A percentile compares a stretch with the other conserved stretches of the same genome.
Evolutionary conservation across 2,113 vertebrate species (phyloP).

Genomic region (Cheirogaleus medius): DNA sequence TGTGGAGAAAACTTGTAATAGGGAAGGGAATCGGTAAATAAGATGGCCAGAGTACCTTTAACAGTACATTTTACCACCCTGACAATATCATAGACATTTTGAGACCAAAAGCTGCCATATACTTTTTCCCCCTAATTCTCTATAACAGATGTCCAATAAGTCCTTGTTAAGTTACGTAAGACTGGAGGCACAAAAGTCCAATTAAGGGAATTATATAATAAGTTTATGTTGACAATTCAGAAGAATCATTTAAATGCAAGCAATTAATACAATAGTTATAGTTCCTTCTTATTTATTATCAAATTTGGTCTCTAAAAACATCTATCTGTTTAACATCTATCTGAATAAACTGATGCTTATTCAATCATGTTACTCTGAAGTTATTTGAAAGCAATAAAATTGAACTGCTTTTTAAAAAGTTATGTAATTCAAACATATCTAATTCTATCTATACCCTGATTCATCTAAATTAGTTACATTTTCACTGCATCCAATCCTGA

Average conservation of each 20-base stretch:
- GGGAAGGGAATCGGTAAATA: neutral
- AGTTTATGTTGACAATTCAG: constrained; percentile 29
- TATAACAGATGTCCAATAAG: neutral
- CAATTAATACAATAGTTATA: constrained; percentile 20
- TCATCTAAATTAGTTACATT: constrained; percentile 46
- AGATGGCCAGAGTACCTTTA: neutral
- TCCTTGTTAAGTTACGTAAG: constrained; percentile 1
- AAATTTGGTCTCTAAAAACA: neutral
- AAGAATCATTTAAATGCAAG: constrained; percentile 30
- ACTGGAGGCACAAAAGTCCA: neutral
- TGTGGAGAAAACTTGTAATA: neutral
- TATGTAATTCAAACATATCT: constrained; percentile 7
- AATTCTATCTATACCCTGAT: neutral
- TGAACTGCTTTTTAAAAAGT: constrained; percentile 46
- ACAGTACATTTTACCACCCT: neutral
- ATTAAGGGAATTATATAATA: neutral
- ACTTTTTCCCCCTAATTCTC: neutral
- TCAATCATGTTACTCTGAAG: neutral
- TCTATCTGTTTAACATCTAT: too few relatives aligned
- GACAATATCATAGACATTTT: neutral
- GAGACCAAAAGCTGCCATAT: neutral
- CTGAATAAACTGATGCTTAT: neutral
- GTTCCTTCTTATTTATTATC: constrained; percentile 29
- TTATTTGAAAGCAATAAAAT: constrained; percentile 51
- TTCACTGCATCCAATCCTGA: constrained; percentile 35